Evolutionary conservation across 2,888 invertebrate species (phyloP).

Genomic region (Andrena fulva): DNA sequence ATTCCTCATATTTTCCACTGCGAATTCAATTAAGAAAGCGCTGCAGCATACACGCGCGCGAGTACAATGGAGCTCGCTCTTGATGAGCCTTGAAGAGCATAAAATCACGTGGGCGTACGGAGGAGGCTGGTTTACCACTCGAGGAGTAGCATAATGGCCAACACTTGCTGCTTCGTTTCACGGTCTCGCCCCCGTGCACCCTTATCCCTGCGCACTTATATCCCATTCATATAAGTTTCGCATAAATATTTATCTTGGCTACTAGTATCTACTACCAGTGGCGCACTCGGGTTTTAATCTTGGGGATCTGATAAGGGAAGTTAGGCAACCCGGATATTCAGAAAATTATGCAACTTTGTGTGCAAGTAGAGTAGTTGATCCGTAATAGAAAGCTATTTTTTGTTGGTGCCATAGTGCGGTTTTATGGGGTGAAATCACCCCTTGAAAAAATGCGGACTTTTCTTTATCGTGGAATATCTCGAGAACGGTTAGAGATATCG

Average conservation of each 20-base stretch:
- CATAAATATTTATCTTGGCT: constrained; percentile 35
- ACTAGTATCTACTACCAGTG: background rate
- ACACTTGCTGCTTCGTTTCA: constrained; percentile 25
- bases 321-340: too few species aligned
- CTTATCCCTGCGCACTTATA: constrained; percentile 13
- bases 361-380: too few species aligned
- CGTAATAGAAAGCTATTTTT: too few species aligned
- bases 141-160: constrained; percentile 14
- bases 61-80: background rate
- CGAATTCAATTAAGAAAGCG: background rate
- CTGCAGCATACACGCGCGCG: background rate
- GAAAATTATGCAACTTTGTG: too few species aligned
- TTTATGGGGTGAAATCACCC: too few species aligned
- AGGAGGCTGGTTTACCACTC: background rate
- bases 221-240: constrained; percentile 7
- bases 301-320: too few species aligned
- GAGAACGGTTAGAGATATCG: too few species aligned
- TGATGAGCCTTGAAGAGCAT: constrained; percentile 1
- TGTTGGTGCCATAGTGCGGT: too few species aligned
- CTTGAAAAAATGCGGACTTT: too few species aligned
- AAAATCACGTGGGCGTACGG: constrained; percentile 22
- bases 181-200: background rate
- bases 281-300: too few species aligned
- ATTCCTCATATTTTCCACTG: background rate
- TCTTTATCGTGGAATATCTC: too few species aligned